Evolutionary conservation across 2,797 vertebrate species (phyloP), one percentile per base, ranked within the genome.

Genomic region (Pseudochaenichthys georgianus): DNA sequence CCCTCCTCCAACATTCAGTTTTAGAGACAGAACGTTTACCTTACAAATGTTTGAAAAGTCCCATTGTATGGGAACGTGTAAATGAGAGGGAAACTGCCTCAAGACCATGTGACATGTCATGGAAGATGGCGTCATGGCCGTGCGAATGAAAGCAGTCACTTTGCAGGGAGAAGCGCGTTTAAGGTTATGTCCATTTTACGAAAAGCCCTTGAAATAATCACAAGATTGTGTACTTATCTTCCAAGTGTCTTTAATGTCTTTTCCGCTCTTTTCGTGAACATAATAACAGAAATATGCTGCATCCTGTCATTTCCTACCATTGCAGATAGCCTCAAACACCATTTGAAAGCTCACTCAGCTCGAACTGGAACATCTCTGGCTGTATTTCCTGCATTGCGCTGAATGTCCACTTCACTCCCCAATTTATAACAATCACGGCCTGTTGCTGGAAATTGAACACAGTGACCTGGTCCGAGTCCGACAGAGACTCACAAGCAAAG

Each of bases 391-490:
- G 72, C 63, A 72, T 75, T 50, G 79, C 65, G 78, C 57, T 62
- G 67, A 79, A 80, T 5, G 64, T 83, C 82, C 66, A 77, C 86
- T 74, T 78, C 48, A 72, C 74, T 82, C 28, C 38, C 51, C 65
- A 54, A 67, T 81, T 83, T 52, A 77, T 77, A 53, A 81, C 68
- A 73, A 81, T 82, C 67, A 65, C 78, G 65, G 48, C 52, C 8
- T 72, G 64, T 45, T 64, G 68, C 69, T 77, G 86, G 78, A 92
- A 89, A 92, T 82, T 82, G 81, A 78, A 90, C 82, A 84, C 58
- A 58, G 79, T 45, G 74, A 81, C 85, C 86, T 77, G 81, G 67
- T 86, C 81, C 55, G 31, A 64, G 67, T 86, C 81, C 55, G 31
- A 64, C 42, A 64, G 59, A 80, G 64, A 73, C 43, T 69, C 68